Evolutionary conservation across 2,797 vertebrate genomes (phyloP), one percentile per base, ranked within the genome.

Genomic region (Melanotaenia nigrans): DNA sequence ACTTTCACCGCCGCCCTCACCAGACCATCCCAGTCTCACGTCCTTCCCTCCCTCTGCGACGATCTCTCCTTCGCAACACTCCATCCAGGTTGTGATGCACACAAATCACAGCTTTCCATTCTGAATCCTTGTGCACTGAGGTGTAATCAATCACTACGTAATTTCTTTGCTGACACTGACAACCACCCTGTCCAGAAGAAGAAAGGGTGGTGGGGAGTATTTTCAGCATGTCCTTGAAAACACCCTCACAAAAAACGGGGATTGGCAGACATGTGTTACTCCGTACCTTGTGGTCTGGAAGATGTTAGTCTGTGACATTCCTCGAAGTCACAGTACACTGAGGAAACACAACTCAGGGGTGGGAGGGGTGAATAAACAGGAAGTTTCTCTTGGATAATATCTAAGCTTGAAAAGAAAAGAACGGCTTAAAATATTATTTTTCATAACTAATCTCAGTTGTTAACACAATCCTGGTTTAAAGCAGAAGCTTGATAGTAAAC

Each of bases 1-100:
- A 91, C 71, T 92, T 92, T 91, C 68, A 28, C 75, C 53, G 16
- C 33, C 30, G 87, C 85, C 82, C 81, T 88, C 85, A 54, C 74
- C 88, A 74, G 64, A 84, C 69, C 13, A 71, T 77, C 76, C 75
- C 77, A 0, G 61, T 84, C 88, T 74, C 51, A 56, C 73, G 85
- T 83, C 77, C 85, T 54, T 51, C 32, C 12, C 42, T 70, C 10
- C 3, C 36, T 32, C 16, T 18, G 14, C 49, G 30, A 33, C 55
- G 32, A 42, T 33, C 57, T 16, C 30, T 33, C 32, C 5, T 13
- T 64, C 49, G 42, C 20, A 13, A 8, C 20, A n/a, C 70, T 67
- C 40, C 68, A 14, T 54, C 36, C n/a, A 42, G 5, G 38, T 62
- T 68, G 22, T 47, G 66, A 82, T 22, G 54, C 63, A 65, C 65